Evolutionary conservation across 2,888 invertebrate species (phyloP), one percentile per base, ranked within the genome.

Genomic region (Cephus rjabovi): DNA sequence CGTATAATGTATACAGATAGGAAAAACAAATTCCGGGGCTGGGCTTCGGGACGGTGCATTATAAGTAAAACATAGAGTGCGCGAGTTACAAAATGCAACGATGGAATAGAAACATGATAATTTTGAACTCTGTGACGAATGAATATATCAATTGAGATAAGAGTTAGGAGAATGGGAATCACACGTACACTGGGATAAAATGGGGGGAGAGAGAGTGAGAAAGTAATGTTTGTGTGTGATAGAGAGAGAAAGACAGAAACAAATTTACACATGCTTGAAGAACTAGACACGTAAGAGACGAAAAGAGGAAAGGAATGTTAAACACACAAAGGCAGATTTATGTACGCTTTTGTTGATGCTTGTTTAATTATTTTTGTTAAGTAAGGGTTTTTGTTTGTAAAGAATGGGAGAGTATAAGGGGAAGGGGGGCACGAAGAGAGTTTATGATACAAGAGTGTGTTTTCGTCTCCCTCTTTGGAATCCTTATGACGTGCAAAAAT

Each of bases 21-120:
- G 81, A 82, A 71, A 56, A 56, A 76, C 23, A 84, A 84, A 87
- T 83, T 86, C 87, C 86, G 87, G 83, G 88, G 89, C 89, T 90
- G 90, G 90, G 89, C 89, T 90, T 90, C 87, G 88, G 88, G 87
- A 87, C 87, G 86, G 86, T 85, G 84, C 78, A 82, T 79, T 79
- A 80, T 82, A 74, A 79, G 69, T 75, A 37, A 73, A 70, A 77
- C 70, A 75, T 76, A 79, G n/a, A 69, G 75, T 73, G 30, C 78
- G 69, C 71, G 77, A 80, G 56, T 78, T 74, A 68, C 34, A 35
- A 79, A 77, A 76, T 77, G 79, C 74, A 79, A 9, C 23, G 9
- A 23, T 56, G 56, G 76, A 70, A 76, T 73, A 75, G 75, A 80
- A 82, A 77, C 78, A 77, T 77, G 79, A 56, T 56, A 56, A 56